Percentiles rank a stretch among this genome's conserved stretches.
Conservation (phyloP, 2,113 vertebrate species). For the Oreochromis spilurus region DNA sequence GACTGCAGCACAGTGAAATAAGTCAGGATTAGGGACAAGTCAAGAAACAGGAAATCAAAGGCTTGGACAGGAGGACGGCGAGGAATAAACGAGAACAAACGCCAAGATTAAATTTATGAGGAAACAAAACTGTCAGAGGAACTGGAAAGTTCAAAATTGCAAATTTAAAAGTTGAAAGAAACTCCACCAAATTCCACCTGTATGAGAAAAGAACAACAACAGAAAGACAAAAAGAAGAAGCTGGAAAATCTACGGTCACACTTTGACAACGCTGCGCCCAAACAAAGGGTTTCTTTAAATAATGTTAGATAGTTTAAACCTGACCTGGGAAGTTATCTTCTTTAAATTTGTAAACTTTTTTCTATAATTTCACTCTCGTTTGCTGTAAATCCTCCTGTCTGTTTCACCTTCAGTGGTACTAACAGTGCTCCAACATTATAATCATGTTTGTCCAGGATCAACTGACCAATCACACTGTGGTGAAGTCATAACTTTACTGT, state of each 20-base stretch:
- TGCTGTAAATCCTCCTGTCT: not conserved
- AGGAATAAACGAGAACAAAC: not conserved
- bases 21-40: not conserved
- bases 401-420: not conserved
- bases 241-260: not conserved
- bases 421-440: not conserved
- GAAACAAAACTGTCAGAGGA: not conserved
- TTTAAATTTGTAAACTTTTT: not conserved
- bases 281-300: not conserved
- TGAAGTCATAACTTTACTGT: not conserved
- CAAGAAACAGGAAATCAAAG: not conserved
- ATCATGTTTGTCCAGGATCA: not conserved
- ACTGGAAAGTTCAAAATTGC: not conserved
- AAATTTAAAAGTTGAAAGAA: not conserved
- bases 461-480: not conserved
- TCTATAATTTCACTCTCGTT: not conserved
- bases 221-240: not conserved
- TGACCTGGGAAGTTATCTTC: rapidly evolving
- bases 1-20: not conserved
- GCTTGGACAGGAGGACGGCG: not conserved
- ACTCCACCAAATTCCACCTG: not conserved
- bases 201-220: not conserved
- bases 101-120: not conserved
- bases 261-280: not conserved
- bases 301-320: rapidly evolving